A percentile compares a stretch with the other conserved stretches of the same genome.
These are phyloP conservation scores for Mionectes macconnelli DNA, from an alignment of 2,113 vertebrate genomes.

Conservation along the genomic window DNA sequence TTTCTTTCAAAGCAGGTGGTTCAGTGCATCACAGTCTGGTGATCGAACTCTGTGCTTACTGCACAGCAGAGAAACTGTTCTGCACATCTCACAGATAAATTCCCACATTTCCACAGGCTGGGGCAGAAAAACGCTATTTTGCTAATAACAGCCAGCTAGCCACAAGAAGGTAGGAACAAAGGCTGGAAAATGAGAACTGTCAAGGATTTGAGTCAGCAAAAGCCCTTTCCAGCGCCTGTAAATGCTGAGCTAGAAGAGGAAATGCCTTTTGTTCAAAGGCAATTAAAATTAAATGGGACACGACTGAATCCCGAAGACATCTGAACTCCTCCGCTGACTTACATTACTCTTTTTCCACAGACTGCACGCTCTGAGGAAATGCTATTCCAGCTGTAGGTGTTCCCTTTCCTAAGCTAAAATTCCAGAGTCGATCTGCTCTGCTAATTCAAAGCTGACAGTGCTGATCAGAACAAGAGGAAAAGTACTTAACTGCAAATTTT, in stretches of 20 bases:
- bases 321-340: neutral
- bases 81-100: neutral
- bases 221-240: conserved; percentile 16
- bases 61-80: neutral
- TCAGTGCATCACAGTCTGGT: neutral
- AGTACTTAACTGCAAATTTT: conserved; percentile 2
- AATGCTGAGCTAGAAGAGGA: conserved; percentile 27
- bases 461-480: neutral
- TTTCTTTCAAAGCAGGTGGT: neutral
- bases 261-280: conserved; percentile 57
- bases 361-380: neutral
- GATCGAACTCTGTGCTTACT: neutral
- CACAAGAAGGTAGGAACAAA: conserved; percentile 23
- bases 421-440: neutral
- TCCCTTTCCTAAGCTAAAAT: neutral
- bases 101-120: neutral
- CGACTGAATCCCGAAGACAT: conserved; percentile 24
- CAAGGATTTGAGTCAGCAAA: conserved; percentile 34
- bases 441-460: neutral
- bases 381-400: conserved; percentile 2
- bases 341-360: conserved; percentile 3
- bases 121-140: neutral
- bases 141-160: conserved; percentile 13
- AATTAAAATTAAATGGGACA: conserved; percentile 64
- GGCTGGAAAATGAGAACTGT: neutral